Base-by-base conservation (phyloP, 2,797 vertebrate species). In the Epinephelus malabaricus region DNA sequence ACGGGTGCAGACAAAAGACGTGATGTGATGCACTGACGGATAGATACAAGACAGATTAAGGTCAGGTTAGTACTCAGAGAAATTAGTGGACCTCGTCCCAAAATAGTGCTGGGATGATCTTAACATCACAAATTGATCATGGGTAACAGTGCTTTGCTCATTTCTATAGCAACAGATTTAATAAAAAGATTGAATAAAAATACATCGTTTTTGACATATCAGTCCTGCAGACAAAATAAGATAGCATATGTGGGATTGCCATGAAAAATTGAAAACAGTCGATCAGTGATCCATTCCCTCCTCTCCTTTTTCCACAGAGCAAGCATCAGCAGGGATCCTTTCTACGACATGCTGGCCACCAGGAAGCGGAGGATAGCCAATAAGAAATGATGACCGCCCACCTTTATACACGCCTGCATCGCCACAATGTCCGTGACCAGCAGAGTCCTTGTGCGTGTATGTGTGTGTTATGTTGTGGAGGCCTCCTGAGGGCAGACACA, bases 281-380 rank as follows among this genome's bases (percentile, higher is more conserved):
- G 18, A 19, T 66, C 34, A 21, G 27, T 78, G 71, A 89, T 55
- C 13, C 3, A 0, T 14, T 70, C 19, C 62, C 82, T 82, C 62
- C 43, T 85, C 43, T 79, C 62, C 61, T 89, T 78, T 83, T 23
- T 66, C 62, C 76, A 25, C 93, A 99, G 98, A 93, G 98, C 98
- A 2, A 99, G 98, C 89, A 99, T 99, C 96, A 99, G 98, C 93
- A 97, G 96, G 89, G 98, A 99, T 86, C 98, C 98, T 27, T 99
- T 99, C 94, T 99, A 99, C 11, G 98, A 99, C 91, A 99, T 99
- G 98, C 89, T 99, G 93, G 98, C 98, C 73, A 99, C 97, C 53
- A 97, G 98, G 92, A 99, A 99, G 85, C 94, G 97, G 84, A 97
- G 98, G 92, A 97, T 99, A 82, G 98, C 98, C 86, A 97, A 97